A percentile compares a stretch with the other conserved stretches of the same genome.
Conservation (phyloP, 2,888 invertebrate genomes). For the Tetanocera ferruginea region DNA sequence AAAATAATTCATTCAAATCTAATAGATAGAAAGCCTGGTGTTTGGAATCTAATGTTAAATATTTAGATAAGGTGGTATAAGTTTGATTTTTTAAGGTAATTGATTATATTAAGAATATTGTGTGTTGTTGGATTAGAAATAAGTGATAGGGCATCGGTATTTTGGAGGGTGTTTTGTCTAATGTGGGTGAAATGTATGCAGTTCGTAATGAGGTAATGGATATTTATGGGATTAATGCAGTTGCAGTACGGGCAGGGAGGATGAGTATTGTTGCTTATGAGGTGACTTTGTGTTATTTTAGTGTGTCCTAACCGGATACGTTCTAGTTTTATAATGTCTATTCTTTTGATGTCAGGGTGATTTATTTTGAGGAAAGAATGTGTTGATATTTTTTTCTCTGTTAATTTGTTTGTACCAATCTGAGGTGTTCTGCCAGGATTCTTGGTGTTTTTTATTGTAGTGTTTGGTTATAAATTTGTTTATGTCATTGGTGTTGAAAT, state of each 20-base stretch:
- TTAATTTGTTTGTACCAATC: too few relatives aligned
- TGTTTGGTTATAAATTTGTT: background rate
- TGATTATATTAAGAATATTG: background rate
- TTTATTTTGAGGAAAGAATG: too few relatives aligned
- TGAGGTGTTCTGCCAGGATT: background rate
- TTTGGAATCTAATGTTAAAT: too few relatives aligned
- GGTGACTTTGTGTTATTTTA: background rate
- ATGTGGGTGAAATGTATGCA: background rate
- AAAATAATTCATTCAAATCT: too few relatives aligned
- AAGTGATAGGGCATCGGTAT: background rate
- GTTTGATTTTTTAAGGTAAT: background rate
- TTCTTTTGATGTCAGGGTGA: too few relatives aligned
- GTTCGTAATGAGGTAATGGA: background rate
- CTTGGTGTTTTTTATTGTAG: background rate
- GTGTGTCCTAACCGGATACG: background rate
- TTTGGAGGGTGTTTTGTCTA: background rate
- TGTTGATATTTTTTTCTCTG: too few relatives aligned
- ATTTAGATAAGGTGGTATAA: background rate
- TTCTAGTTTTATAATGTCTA: background rate
- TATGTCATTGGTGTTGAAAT: conserved; percentile 8
- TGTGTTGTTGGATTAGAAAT: background rate
- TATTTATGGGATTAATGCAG: background rate
- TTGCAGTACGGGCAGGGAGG: background rate
- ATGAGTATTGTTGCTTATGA: background rate
- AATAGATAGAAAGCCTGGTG: too few relatives aligned